Evolutionary conservation across 2,888 invertebrate genomes (phyloP).

Genomic region (Malthinus seriepunctatus): DNA sequence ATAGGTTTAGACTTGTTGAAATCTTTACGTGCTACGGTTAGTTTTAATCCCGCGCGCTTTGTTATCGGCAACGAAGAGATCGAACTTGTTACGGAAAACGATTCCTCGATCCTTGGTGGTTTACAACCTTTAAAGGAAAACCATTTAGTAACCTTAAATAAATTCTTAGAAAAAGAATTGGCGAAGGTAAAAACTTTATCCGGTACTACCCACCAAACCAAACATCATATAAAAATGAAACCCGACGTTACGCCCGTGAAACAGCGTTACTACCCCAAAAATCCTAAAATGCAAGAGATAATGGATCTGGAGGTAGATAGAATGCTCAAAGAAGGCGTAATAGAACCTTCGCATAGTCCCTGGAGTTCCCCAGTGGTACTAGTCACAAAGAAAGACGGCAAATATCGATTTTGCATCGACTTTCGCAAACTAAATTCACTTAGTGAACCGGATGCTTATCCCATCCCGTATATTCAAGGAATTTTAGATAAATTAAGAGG

Average conservation of each 20-base stretch:
- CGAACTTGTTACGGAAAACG: no score
- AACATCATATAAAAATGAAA: not conserved
- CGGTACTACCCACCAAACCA: not conserved
- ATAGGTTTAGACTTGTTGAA: no score
- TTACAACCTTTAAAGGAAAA: no score
- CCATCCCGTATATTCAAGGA: constrained; percentile 18
- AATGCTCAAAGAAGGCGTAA: constrained; percentile 11
- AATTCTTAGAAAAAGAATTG: no score
- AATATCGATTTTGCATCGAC: constrained; percentile 37
- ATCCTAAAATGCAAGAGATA: not conserved
- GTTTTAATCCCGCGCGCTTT: no score
- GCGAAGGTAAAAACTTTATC: not conserved
- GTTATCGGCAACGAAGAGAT: no score
- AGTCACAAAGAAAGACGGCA: no score
- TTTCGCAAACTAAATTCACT: constrained; percentile 35
- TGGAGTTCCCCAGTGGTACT: constrained; percentile 18
- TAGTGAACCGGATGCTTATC: constrained; percentile 33
- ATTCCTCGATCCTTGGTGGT: no score
- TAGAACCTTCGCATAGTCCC: constrained; percentile 11
- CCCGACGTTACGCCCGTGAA: not conserved
- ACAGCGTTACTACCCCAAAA: not conserved
- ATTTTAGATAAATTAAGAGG: constrained; percentile 25
- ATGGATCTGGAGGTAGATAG: constrained; percentile 5
- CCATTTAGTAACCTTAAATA: no score
- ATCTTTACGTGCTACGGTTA: no score